Conservation (phyloP, 2,113 vertebrate genomes). For the Spermophilus dauricus region DNA sequence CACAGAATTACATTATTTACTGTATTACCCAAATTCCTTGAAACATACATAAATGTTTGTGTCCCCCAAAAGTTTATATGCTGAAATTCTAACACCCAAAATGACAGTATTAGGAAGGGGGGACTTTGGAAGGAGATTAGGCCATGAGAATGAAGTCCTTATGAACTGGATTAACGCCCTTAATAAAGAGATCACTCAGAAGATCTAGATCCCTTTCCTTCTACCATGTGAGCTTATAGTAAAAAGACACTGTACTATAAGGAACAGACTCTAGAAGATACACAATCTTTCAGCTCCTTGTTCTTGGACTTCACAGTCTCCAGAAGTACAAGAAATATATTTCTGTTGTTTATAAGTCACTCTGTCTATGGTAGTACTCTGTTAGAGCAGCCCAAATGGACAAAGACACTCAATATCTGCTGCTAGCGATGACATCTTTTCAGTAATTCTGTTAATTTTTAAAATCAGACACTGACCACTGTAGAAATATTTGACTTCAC, state of each 20-base stretch:
- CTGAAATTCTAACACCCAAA: neutral
- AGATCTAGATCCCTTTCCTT: neutral
- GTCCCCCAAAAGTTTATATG: neutral
- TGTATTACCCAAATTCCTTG: neutral
- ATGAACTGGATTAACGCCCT: neutral
- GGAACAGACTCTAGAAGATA: neutral
- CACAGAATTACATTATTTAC: neutral
- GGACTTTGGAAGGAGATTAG: neutral
- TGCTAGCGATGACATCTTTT: neutral
- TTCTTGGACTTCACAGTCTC: neutral
- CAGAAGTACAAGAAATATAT: neutral
- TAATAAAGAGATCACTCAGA: neutral
- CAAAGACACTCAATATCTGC: neutral
- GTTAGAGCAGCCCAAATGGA: neutral
- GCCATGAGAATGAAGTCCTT: neutral
- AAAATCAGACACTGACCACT: slow-evolving; percentile 2
- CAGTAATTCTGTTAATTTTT: neutral
- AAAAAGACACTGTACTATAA: neutral
- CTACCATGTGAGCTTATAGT: neutral
- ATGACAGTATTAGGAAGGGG: too few relatives aligned
- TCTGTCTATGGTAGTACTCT: neutral
- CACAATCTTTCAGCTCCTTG: too few relatives aligned
- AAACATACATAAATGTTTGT: neutral
- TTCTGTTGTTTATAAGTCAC: neutral
- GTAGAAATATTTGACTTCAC: neutral